phyloP scores from a whole-genome alignment of 2,888 invertebrate species.

The Thecophora atra region DNA sequence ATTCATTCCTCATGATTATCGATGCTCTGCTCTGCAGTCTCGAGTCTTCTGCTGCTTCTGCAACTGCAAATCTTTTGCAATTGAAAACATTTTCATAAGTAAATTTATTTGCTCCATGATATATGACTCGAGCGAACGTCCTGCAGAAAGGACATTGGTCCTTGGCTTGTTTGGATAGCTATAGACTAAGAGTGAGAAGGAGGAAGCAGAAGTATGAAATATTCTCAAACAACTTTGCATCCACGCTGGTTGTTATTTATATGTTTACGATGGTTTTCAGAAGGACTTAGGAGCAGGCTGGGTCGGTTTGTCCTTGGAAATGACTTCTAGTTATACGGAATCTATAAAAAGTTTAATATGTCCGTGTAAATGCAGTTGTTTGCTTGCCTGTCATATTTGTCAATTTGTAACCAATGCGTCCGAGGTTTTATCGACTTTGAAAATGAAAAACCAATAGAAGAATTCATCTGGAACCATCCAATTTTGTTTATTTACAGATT shows the following conservation, averaged over 20 bases:
- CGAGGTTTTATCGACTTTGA: neutral
- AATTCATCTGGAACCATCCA: too few species aligned
- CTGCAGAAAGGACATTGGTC: neutral
- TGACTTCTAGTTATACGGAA: neutral
- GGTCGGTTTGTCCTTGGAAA: slow-evolving; percentile 19
- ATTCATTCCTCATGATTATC: neutral
- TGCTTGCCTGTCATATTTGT: too few species aligned
- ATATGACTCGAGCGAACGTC: slow-evolving; percentile 17
- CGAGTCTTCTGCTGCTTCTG: neutral
- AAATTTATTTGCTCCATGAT: slow-evolving; percentile 31
- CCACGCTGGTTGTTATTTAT: slow-evolving; percentile 8
- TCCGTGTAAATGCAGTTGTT: neutral
- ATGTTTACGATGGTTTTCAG: slow-evolving; percentile 7
- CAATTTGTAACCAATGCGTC: slow-evolving; percentile 6
- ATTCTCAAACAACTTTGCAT: slow-evolving; percentile 13
- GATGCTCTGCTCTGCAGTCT: neutral
- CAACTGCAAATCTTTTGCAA: slow-evolving; percentile 28
- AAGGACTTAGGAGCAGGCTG: neutral
- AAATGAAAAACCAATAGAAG: too few species aligned
- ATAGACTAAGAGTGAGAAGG: neutral
- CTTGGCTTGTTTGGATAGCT: neutral
- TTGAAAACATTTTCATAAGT: slow-evolving; percentile 37
- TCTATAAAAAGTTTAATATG: neutral
- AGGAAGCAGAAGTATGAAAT: neutral
- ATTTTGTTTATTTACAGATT: too few species aligned